Base-by-base conservation (phyloP, 2,797 vertebrate genomes). In the Euthynnus affinis region DNA sequence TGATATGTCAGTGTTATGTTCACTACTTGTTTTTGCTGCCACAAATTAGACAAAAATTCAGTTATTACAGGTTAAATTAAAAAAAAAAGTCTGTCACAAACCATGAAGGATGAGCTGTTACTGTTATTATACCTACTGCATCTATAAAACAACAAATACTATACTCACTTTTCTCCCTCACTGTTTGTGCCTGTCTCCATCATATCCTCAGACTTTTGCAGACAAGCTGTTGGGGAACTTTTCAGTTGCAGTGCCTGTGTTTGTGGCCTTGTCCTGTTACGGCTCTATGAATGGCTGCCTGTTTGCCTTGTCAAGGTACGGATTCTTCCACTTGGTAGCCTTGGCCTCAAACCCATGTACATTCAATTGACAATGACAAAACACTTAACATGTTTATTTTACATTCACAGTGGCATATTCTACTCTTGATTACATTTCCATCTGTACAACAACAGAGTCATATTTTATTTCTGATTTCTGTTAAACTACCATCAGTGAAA, bases 241-340 rank as follows among this genome's bases (percentile, higher is more conserved):
- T 84, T 98, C 98, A 2, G 63, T 96, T 23, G 96, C 91, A 0
- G 97, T 99, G 3, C 98, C 98, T 0, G 88, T 98, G 79, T 98
- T 99, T 78, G 97, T 99, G 65, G 96, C 98, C 32, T 91, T 99
- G 77, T 99, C 98, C 76, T 99, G 98, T 87, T 98, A 96, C 51
- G 98, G 98, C 7, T 97, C 97, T 53, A 98, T 99, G 98, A 99
- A 99, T 5, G 98, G 98, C 0, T 79, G 94, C 4, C 20, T 96
- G 67, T 98, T 99, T 88, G 97, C 97, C 0, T 91, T 98, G 69
- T 98, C 98, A 82, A 98, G 98, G 98, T 99, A 85, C 88, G 53
- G 4, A 44, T 44, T 1, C 18, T 27, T 34, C 4, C 9, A 62
- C 9, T 44, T 27, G n/a, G 17, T 66, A 62, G 13, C 29, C 22